Percentiles rank a stretch among this genome's conserved stretches.
These are phyloP conservation scores for Alectoris magna DNA, from an alignment of 2,797 vertebrate species.

Conservation along the genomic window DNA sequence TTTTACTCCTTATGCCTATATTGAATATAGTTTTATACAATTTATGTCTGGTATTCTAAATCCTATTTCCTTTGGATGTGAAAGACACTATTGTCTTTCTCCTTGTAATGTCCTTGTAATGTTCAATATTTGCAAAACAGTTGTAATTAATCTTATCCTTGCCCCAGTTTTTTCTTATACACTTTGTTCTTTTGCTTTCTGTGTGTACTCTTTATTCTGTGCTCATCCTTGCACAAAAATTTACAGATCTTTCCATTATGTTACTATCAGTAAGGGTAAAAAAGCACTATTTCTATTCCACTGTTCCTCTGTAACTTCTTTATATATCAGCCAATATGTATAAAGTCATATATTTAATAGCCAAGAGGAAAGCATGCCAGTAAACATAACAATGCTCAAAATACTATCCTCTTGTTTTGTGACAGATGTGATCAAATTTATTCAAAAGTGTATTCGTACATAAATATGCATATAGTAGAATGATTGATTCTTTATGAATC, in stretches of 20 bases:
- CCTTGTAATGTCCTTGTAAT: neutral
- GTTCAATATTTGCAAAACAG: neutral
- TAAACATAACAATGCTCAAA: neutral
- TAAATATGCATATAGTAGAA: neutral
- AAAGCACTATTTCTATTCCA: neutral
- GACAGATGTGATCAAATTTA: neutral
- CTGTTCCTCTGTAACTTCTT: neutral
- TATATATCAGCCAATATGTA: neutral
- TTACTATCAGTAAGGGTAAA: neutral
- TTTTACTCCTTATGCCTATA: neutral
- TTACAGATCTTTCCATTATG: neutral
- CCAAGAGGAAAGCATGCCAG: neutral
- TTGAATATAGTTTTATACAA: neutral
- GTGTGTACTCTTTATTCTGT: neutral
- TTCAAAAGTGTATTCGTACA: neutral
- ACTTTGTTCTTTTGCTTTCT: neutral
- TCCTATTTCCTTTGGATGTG: neutral
- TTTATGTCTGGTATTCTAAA: neutral
- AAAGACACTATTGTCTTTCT: neutral
- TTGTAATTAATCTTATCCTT: neutral
- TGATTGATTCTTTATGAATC: neutral
- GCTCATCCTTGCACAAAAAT: neutral
- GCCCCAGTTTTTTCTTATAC: fast-evolving
- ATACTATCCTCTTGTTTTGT: neutral
- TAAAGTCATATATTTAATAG: fast-evolving